Base-by-base conservation (phyloP, 2,888 invertebrate species). In the Melanostoma scalare region DNA sequence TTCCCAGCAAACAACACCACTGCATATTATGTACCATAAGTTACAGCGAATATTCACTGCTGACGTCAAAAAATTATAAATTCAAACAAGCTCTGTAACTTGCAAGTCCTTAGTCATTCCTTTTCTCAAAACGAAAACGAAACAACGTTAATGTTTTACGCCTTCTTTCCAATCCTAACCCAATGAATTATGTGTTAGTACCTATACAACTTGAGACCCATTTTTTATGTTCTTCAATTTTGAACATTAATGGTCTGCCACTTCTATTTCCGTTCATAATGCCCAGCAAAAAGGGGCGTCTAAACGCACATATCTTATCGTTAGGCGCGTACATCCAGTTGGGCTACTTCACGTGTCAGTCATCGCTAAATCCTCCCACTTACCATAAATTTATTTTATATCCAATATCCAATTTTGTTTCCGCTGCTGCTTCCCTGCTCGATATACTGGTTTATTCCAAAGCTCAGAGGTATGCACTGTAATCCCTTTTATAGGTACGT, bases 301-400 rank as follows among this genome's bases (percentile, higher is more conserved):
- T 38, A 46, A 65, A 35, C 36, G 38, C 42, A 58, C 40, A 65
- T 75, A 65, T 65, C 68, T 77, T 77, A 63, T 77, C 76, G 50
- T 56, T 60, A 55, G 50, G 44, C 35, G 33, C 55, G 40, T 38
- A 73, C 20, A 61, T 46, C 60, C 53, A 73, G 48, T 60, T 46
- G 48, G 46, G 50, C 48, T 38, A 55, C 55, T 55, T 67, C 60
- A 81, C 60, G 71, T 77, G 77, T 50, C 60, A 73, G 68, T 68
- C 73, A 58, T 38, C 46, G 44, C 48, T 53, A 58, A 69, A 69
- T 73, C 77, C 74, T 50, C 77, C 74, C 68, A 75, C 75, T 80
- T 58, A 84, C 84, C 84, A 84, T 84, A 78, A 84, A 79, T 79
- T 84, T 79, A 75, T 84, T 67, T 84, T 69, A 65, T 84, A 84